Conservation (phyloP, 2,888 invertebrate species). For the Agriopis leucophaearia region DNA sequence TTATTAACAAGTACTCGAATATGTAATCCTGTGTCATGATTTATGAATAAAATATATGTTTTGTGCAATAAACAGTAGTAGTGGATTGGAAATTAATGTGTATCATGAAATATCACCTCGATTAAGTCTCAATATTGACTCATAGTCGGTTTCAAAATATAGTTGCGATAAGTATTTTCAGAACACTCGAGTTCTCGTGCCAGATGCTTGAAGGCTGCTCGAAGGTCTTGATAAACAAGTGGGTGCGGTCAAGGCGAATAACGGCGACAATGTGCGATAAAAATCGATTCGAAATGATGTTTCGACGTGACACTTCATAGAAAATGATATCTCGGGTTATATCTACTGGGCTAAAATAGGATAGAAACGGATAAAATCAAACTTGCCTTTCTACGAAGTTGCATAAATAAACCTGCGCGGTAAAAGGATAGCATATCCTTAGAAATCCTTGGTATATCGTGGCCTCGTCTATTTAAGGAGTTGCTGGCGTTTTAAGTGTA, state of each 20-base stretch:
- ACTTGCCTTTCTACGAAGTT: slow-evolving; percentile 17
- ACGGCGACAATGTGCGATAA: slow-evolving; percentile 29
- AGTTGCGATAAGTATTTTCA: slow-evolving; percentile 40
- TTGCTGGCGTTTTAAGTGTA: slow-evolving; percentile 33
- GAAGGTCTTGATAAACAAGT: slow-evolving; percentile 52
- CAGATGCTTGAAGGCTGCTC: slow-evolving; percentile 44
- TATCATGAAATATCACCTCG: slow-evolving; percentile 9
- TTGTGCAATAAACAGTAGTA: slow-evolving; percentile 17
- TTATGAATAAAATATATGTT: slow-evolving; percentile 23
- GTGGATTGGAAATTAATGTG: slow-evolving; percentile 12
- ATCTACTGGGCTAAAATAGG: neutral
- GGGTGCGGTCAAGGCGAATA: slow-evolving; percentile 56
- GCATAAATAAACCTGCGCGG: slow-evolving; percentile 29
- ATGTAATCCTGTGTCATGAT: slow-evolving; percentile 10
- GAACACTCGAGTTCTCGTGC: slow-evolving; percentile 48
- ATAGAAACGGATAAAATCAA: slow-evolving; percentile 7
- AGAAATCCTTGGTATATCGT: slow-evolving; percentile 48
- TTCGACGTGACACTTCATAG: slow-evolving; percentile 3
- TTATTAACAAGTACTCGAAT: slow-evolving; percentile 4
- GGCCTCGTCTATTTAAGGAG: slow-evolving; percentile 51
- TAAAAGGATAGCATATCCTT: slow-evolving; percentile 37
- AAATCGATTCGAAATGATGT: slow-evolving; percentile 26
- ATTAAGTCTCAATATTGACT: slow-evolving; percentile 22
- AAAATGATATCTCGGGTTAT: neutral
- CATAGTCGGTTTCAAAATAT: slow-evolving; percentile 35